These are phyloP conservation scores for Pimpla rufipes DNA, from an alignment of 2,888 invertebrate species.

Conservation along the genomic window DNA sequence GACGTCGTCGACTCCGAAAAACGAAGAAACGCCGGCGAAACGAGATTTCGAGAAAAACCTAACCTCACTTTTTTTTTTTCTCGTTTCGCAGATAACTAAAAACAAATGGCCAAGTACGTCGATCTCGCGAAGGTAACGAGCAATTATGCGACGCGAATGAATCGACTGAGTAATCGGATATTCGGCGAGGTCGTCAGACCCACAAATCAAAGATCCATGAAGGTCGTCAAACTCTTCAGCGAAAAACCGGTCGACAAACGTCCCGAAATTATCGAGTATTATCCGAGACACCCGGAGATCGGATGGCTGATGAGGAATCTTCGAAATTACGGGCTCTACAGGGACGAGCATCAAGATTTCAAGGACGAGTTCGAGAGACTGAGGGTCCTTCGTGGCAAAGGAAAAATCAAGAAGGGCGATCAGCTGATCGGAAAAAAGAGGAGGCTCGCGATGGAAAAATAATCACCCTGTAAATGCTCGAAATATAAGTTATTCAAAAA, in stretches of 20 bases:
- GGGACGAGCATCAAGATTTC: constrained; percentile 96
- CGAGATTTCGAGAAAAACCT: neutral
- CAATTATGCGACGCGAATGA: constrained; percentile 94
- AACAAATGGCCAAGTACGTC: constrained; percentile 89
- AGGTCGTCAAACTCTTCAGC: constrained; percentile 92
- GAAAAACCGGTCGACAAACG: constrained; percentile 91
- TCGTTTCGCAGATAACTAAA: constrained; percentile 28
- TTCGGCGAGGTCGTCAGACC: constrained; percentile 94
- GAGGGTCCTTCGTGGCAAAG: constrained; percentile 91
- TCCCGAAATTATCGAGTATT: constrained; percentile 92
- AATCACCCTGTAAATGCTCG: neutral
- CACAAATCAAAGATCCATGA: constrained; percentile 92
- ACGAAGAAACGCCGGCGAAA: neutral
- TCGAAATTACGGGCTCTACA: constrained; percentile 92
- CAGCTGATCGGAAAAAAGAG: constrained; percentile 70
- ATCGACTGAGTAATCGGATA: constrained; percentile 93
- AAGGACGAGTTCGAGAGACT: constrained; percentile 94
- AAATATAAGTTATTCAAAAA: neutral
- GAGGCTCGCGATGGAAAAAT: too few species aligned
- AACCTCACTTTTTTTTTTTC: constrained; percentile 30
- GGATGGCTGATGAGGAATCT: constrained; percentile 90
- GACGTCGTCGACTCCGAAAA: neutral
- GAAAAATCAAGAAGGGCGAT: constrained; percentile 63
- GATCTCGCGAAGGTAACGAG: constrained; percentile 90
- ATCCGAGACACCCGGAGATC: constrained; percentile 94